Evolutionary conservation across 2,888 invertebrate species (phyloP), one percentile per base, ranked within the genome.

Genomic region (Pollenia amentaria): DNA sequence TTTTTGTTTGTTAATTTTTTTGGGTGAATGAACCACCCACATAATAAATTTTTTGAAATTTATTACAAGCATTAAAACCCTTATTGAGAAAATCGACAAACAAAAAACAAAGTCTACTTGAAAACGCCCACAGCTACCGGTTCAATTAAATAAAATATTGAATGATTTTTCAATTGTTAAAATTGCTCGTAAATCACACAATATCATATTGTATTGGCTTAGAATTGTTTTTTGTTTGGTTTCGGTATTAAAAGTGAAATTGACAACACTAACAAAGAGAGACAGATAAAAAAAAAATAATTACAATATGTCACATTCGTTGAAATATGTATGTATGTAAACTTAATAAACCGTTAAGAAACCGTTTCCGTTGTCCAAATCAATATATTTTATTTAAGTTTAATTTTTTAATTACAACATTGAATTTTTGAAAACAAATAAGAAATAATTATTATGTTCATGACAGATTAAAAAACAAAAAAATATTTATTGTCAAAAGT

Each of bases 91-190:
- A 29, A 29, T 29, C 29, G 29, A 0, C 6, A 29, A 29, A 29
- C 29, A 0, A 38, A 40, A 64, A 75, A 64, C 48, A 18, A 42
- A 44, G 44, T 44, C 48, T 14, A 64, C 18, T 64, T 73, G 21
- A 40, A 53, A 42, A 69, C 82, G 69, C 82, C 76, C 69, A 70
- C 82, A 70, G 38, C 69, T 70, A 64, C 53, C 46, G 82, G 40
- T 69, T 76, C 40, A 67, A 57, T 81, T 69, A 16, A 76, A 76
- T 76, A n/a, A 70, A 70, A 76, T 82, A 70, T 76, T 76, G 55
- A 82, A 73, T 81, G 57, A 60, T 51, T 81, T 73, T 73, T 44
- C 65, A 81, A 67, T 76, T 76, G 48, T 53, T 53, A 53, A 51
- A 51, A 64, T 76, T 10, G 14, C 21, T 69, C 44, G 21, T 72